Base-by-base conservation (phyloP, 2,888 invertebrate species). In the Subacronicta megacephala region DNA sequence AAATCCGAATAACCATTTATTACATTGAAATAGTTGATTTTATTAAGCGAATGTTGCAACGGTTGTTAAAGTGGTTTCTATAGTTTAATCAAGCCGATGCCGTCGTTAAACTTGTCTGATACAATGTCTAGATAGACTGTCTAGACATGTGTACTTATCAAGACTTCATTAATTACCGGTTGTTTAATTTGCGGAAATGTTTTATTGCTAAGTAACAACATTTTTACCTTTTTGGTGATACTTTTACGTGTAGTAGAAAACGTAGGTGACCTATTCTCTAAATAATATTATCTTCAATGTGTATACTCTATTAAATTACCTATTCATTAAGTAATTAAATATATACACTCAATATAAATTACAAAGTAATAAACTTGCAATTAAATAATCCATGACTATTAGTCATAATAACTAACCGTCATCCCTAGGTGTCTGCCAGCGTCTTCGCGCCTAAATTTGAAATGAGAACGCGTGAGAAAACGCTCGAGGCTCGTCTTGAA, bases 401-500 rank as follows among this genome's bases (percentile, higher is more conserved):
- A 47, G 53, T 50, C 59, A 55, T 65, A 43, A 43, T 54, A 38
- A 36, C 47, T 49, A 41, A n/a, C 49, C 38, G 69, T 51, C 77
- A 72, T 78, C 78, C 64, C 76, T 76, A 73, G 61, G 57, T 64
- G 74, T 69, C 75, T 82, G 86, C 84, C 85, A 84, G 80, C 60
- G 72, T 75, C 77, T 90, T 89, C 85, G 89, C 90, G 90, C 88
- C 88, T 80, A 90, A 92, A 88, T 89, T 88, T 75, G 78, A 90
- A 90, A 87, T 83, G 81, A 81, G 89, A 87, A 84, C 85, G 88
- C 90, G 92, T 90, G 93, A 87, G 91, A 92, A 90, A 86, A 72
- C 81, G 85, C 90, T 84, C 75, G 84, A 77, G 85, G 85, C 84
- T 68, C 76, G 80, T 73, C 78, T 87, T 84, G 80, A 85, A 85